Base-by-base conservation (phyloP, 1,140 invertebrate species). In the Nebria ingens region DNA sequence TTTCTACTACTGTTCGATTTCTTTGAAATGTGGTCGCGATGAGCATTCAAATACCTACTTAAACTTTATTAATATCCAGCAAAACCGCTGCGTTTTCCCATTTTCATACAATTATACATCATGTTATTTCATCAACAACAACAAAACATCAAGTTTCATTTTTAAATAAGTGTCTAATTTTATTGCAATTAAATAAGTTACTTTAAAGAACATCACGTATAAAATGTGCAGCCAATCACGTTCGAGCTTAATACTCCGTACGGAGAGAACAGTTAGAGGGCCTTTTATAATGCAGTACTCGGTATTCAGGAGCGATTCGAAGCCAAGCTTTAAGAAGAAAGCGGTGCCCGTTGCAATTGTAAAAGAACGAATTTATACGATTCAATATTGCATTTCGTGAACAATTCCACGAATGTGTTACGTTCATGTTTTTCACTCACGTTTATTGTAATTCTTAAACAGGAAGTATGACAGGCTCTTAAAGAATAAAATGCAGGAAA, bases 331-430 rank as follows among this genome's bases (percentile, higher is more conserved):
- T 17, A 9, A 17, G 40, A 45, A 45, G 40, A 45, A 45, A 45
- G 40, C 9, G 17, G 3, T 17, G 9, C 9, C 9, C 40, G 17
- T 4, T 17, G 17, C 40, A 45, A 45, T 45, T 45, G 40, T 45
- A 45, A 45, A 45, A 45, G 40, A 17, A 17, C 17, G 40, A 45
- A 45, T 45, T 45, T 45, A 45, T 29, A 13, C 25, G 25, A 29
- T 17, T 45, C 9, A 45, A 45, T 45, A 45, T 45, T 45, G 17
- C 40, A 17, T 12, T 45, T 45, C 40, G 40, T 45, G 40, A 6
- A 17, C 40, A 12, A 17, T 45, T 45, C 25, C 15, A 6, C 6
- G 40, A 45, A 4, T 45, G 25, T 29, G 25, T 29, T 29, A 29
- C 25, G 13, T 13, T 29, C 25, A 29, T 13, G 25, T 29, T 6